Percentiles rank a stretch among this genome's conserved stretches.
phyloP scores from a whole-genome alignment of 2,888 invertebrate species.

The Bimastos eiseni region DNA sequence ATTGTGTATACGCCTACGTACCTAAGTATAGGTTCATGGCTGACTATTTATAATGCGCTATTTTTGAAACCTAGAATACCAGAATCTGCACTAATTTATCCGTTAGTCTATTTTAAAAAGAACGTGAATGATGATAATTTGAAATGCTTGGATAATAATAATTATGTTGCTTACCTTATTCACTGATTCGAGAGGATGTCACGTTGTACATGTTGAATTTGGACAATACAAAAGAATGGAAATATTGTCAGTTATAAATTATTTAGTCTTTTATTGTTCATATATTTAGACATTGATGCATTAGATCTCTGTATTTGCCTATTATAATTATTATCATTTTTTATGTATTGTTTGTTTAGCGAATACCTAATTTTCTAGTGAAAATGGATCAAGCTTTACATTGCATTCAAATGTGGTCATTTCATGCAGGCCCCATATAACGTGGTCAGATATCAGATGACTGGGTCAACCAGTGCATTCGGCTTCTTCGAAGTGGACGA shows the following conservation, averaged over 20 bases:
- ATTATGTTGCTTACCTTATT: not conserved
- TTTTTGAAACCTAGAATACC: not conserved
- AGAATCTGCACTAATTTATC: not conserved
- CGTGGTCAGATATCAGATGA: constrained; percentile 49
- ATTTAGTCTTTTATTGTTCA: constrained; percentile 8
- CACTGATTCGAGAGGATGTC: not conserved
- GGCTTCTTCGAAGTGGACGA: constrained; percentile 44
- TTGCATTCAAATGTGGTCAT: not conserved
- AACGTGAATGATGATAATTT: no score
- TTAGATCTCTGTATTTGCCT: not conserved
- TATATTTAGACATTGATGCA: not conserved
- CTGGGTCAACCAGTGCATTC: constrained; percentile 38
- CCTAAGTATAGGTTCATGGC: not conserved
- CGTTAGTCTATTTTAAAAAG: no score
- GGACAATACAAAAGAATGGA: not conserved
- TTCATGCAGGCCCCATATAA: constrained; percentile 48
- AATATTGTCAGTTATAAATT: not conserved
- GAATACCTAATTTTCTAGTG: not conserved
- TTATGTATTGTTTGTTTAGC: not conserved
- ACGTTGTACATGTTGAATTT: not conserved
- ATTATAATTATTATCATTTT: not conserved
- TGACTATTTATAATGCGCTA: not conserved
- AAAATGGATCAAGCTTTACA: not conserved
- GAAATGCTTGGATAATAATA: not conserved
- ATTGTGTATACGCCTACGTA: constrained; percentile 15